These are phyloP conservation scores for Remorina albescens DNA, from an alignment of 2,797 vertebrate species.

Conservation along the genomic window DNA sequence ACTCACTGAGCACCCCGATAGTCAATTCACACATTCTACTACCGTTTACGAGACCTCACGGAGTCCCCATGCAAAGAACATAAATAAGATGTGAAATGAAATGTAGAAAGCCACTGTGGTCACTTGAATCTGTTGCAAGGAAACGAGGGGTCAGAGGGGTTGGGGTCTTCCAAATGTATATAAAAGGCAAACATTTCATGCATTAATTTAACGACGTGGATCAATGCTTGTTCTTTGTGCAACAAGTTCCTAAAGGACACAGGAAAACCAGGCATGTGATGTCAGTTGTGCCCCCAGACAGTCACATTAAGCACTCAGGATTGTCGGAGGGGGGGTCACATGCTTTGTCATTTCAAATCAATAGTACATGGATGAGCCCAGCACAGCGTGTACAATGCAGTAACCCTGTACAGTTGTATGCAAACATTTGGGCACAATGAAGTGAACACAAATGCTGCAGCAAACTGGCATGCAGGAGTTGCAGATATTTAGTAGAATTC, in stretches of 20 bases:
- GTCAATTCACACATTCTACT: constrained; percentile 27
- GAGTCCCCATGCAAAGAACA: constrained; percentile 19
- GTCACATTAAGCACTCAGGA: constrained; percentile 18
- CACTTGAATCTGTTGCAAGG: neutral
- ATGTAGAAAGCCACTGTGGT: constrained; percentile 1
- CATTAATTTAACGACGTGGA: constrained; percentile 39
- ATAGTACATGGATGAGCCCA: constrained; percentile 38
- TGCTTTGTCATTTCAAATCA: constrained; percentile 50
- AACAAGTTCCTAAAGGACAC: constrained; percentile 56
- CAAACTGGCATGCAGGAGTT: neutral
- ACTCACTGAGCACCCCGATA: constrained; percentile 27
- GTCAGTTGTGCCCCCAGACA: constrained; percentile 37
- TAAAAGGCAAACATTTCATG: constrained; percentile 31
- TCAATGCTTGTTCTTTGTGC: constrained; percentile 52
- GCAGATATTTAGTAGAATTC: neutral
- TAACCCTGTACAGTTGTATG: constrained; percentile 23
- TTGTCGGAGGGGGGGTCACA: constrained; percentile 6
- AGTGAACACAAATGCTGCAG: neutral
- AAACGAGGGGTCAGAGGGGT: too few relatives aligned
- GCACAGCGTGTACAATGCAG: constrained; percentile 25
- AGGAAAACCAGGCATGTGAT: constrained; percentile 58
- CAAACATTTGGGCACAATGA: neutral
- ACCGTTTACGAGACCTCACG: constrained; percentile 31
- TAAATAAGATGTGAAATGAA: constrained; percentile 28
- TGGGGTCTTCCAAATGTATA: constrained; percentile 18